phyloP scores from a whole-genome alignment of 2,797 vertebrate species.

The Echeneis naucrates region DNA sequence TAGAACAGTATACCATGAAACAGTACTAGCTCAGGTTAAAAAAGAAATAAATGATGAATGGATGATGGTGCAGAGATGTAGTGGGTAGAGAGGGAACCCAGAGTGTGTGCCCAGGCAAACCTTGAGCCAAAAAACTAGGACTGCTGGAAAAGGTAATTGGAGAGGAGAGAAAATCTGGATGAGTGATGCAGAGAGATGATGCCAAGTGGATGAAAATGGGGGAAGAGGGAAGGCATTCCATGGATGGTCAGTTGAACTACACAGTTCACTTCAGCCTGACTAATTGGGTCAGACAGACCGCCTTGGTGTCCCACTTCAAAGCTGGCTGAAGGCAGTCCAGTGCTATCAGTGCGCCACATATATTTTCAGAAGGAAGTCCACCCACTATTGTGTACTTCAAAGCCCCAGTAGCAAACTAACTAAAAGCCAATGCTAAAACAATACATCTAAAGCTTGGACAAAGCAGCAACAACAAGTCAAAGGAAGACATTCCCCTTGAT shows the following conservation, averaged over 20 bases:
- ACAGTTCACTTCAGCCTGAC: slow-evolving; percentile 43
- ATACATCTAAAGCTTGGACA: slow-evolving; percentile 74
- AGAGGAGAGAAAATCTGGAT: slow-evolving; percentile 44
- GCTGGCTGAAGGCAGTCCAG: slow-evolving; percentile 51
- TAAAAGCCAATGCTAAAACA: slow-evolving; percentile 68
- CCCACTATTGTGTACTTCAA: slow-evolving; percentile 75
- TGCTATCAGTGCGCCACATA: slow-evolving; percentile 54
- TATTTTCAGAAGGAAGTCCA: slow-evolving; percentile 75
- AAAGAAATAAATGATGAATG: slow-evolving; percentile 32
- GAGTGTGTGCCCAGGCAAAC: slow-evolving; percentile 41
- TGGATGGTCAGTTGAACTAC: slow-evolving; percentile 38
- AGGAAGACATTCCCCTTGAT: slow-evolving; percentile 53
- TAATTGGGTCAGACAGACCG: slow-evolving; percentile 34
- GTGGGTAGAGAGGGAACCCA: slow-evolving; percentile 31
- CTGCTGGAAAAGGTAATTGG: slow-evolving; percentile 44
- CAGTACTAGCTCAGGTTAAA: slow-evolving; percentile 44
- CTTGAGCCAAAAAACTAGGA: slow-evolving; percentile 45
- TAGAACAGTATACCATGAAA: slow-evolving; percentile 46
- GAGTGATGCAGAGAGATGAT: slow-evolving; percentile 47
- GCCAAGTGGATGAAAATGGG: slow-evolving; percentile 27
- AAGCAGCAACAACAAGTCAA: slow-evolving; percentile 41
- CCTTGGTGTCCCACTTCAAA: slow-evolving; percentile 72
- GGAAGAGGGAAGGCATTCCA: slow-evolving; percentile 22
- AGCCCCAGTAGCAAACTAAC: slow-evolving; percentile 49
- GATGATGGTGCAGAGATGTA: slow-evolving; percentile 50